phyloP scores from a whole-genome alignment of 2,113 vertebrate species.

The Myrmecobius fasciatus region DNA sequence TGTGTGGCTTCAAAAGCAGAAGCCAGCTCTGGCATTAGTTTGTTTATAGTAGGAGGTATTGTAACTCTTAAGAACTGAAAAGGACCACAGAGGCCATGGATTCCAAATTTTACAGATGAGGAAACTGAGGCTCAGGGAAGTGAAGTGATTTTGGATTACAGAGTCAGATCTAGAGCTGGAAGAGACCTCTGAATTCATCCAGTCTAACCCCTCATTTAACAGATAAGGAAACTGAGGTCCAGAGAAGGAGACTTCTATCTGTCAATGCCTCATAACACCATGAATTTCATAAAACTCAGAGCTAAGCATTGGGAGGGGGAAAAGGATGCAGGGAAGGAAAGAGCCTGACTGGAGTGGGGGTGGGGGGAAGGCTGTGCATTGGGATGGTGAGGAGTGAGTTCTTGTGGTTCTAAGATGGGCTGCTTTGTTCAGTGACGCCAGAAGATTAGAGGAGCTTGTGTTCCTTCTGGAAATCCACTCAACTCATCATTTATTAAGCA shows the following conservation, averaged over 20 bases:
- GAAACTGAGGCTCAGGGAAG: neutral
- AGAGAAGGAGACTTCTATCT: neutral
- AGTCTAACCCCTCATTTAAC: neutral
- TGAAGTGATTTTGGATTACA: neutral
- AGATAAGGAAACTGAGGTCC: neutral
- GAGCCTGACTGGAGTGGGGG: neutral
- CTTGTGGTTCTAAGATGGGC: neutral
- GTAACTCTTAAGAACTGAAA: neutral
- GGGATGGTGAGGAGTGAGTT: neutral
- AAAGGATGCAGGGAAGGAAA: neutral
- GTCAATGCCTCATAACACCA: neutral
- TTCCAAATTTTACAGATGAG: neutral
- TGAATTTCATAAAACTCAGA: neutral
- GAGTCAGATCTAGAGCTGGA: neutral
- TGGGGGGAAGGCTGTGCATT: neutral
- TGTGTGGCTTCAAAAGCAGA: neutral
- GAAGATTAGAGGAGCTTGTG: neutral
- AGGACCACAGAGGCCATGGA: neutral
- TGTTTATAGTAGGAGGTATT: neutral
- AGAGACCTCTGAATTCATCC: neutral
- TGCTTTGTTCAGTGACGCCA: neutral
- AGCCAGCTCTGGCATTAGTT: neutral
- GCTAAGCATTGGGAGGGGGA: neutral
- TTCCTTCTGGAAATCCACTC: neutral
- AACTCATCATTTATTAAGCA: neutral